Conservation (phyloP, 2,888 invertebrate genomes). For the Leucophenga maculata region DNA sequence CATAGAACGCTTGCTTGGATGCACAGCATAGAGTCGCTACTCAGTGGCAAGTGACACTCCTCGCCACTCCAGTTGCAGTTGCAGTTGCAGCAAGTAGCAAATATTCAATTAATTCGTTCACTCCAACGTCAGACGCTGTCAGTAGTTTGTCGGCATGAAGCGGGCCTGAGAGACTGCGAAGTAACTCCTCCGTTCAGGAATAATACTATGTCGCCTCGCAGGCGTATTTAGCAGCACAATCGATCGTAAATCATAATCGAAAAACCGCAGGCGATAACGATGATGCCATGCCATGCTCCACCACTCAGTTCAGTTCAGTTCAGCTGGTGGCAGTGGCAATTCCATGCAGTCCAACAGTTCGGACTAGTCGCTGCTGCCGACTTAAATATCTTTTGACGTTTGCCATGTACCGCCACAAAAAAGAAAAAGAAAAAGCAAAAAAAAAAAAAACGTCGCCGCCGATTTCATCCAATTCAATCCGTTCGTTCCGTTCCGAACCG, state of each 20-base stretch:
- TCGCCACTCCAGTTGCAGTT: background rate
- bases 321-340: too few relatives aligned
- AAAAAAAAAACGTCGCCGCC: too few relatives aligned
- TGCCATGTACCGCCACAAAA: too few relatives aligned
- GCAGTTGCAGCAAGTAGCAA: background rate
- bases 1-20: background rate
- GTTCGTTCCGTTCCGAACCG: too few relatives aligned
- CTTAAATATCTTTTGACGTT: too few relatives aligned
- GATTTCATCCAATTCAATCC: too few relatives aligned
- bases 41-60: background rate
- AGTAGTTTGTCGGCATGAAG: background rate
- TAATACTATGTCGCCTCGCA: background rate
- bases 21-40: background rate
- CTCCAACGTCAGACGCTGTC: background rate
- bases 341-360: too few relatives aligned
- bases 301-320: too few relatives aligned
- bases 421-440: too few relatives aligned
- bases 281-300: background rate
- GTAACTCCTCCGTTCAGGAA: background rate
- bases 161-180: background rate
- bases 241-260: constrained; percentile 9
- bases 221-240: constrained; percentile 6
- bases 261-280: constrained; percentile 1
- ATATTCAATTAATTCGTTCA: background rate
- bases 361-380: too few relatives aligned